phyloP scores from a whole-genome alignment of 1,140 invertebrate genomes.

The Formica selysi region DNA sequence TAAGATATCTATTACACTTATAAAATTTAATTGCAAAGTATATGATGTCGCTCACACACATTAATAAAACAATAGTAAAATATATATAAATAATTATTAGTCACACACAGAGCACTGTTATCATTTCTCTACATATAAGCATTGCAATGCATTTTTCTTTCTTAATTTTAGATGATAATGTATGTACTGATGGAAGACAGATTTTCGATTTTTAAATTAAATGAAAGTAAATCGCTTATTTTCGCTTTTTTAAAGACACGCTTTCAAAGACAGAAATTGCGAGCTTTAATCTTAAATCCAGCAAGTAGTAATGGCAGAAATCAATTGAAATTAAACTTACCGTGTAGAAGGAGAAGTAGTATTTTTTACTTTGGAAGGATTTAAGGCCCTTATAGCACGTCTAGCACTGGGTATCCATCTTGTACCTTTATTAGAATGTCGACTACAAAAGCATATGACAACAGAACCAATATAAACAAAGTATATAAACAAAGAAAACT shows the following conservation, averaged over 20 bases:
- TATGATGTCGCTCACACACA: not conserved
- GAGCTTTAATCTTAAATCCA: not conserved
- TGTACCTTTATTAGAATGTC: constrained; percentile 75
- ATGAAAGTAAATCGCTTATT: too few species aligned
- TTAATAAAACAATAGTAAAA: not conserved
- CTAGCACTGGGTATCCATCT: constrained; percentile 75
- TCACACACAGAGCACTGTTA: not conserved
- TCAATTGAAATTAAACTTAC: constrained; percentile 73
- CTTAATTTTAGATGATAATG: constrained; percentile 3
- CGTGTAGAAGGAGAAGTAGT: constrained; percentile 59
- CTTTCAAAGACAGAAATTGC: not conserved
- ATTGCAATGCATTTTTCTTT: constrained; percentile 9
- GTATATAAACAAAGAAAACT: constrained; percentile 59
- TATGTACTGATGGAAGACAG: not conserved
- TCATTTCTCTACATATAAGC: not conserved
- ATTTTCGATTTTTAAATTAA: not conserved
- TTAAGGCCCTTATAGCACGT: constrained; percentile 74
- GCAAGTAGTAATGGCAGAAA: not conserved
- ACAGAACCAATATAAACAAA: constrained; percentile 61
- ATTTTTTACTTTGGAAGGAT: constrained; percentile 63
- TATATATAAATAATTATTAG: constrained; percentile 13
- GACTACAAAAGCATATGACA: constrained; percentile 79
- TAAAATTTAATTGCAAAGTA: not conserved
- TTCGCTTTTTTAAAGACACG: too few species aligned
- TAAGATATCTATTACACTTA: not conserved